Base-by-base conservation (phyloP, 2,113 vertebrate genomes). In the Microcebus lehilahytsara region DNA sequence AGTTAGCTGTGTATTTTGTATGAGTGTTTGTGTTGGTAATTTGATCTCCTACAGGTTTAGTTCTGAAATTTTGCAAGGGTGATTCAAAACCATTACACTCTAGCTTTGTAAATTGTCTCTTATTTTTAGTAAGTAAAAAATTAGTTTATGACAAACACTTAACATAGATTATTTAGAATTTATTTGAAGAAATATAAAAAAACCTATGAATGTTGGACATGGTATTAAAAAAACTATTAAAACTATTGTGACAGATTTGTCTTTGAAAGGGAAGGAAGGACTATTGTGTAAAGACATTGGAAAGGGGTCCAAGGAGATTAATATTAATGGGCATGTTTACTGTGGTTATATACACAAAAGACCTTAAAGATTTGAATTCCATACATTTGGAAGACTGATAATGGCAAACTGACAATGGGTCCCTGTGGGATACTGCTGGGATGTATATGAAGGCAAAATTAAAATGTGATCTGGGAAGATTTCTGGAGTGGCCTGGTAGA, bases 41-140 rank as follows among this genome's bases (percentile, higher is more conserved):
- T 93, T 96, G 78, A 34, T 78, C 88, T 72, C 58, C 64, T 58
- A 46, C 64, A 92, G 72, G 32, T 66, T 88, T 53, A 46, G 60
- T 66, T 66, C n/a, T 89, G 62, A 89, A 96, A 78, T 83, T 91
- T 75, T 83, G 40, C 58, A 64, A 32, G 77, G n/a, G 72, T 72
- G 74, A 49, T 69, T 74, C n/a, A 80, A 83, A 67, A 64, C 51
- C 30, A 42, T 94, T 49, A 30, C 19, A 46, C 1, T n/a, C 46
- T 4, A 20, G 42, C 32, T 22, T 42, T 93, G 66, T 37, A 17
- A 92, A 49, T 77, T 66, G 93, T 34, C 64, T 86, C 32, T 60
- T 79, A 10, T 72, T 91, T 91, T 97, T 34, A 69, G 60, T 79
- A 58, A 90, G 46, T 58, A 75, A 42, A 32, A 66, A 78, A 64